A percentile compares a stretch with the other conserved stretches of the same genome.
Conservation (phyloP, 2,797 vertebrate genomes). For the Liasis olivaceus region DNA sequence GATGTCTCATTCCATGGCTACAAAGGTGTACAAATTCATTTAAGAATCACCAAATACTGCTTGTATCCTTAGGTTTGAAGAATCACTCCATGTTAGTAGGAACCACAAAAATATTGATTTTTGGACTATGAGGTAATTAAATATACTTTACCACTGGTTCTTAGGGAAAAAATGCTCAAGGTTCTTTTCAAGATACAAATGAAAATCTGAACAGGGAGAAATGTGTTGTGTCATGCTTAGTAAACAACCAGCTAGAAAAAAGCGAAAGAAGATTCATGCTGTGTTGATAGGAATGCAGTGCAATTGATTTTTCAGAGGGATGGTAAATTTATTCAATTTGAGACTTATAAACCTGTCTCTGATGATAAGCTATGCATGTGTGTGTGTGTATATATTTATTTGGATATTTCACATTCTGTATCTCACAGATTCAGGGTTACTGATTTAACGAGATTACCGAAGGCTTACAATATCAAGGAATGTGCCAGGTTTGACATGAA, state of each 20-base stretch:
- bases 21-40: slow-evolving; percentile 37
- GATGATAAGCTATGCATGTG: slow-evolving; percentile 2
- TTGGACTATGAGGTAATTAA: slow-evolving; percentile 32
- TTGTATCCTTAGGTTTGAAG: slow-evolving; percentile 39
- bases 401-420: slow-evolving; percentile 26
- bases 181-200: not conserved
- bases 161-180: slow-evolving; percentile 11
- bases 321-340: slow-evolving; percentile 29
- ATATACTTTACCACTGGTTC: not conserved
- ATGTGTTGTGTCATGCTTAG: slow-evolving; percentile 24
- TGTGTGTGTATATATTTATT: not conserved
- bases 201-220: slow-evolving; percentile 13
- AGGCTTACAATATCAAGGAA: slow-evolving; percentile 10
- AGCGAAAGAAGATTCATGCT: not conserved
- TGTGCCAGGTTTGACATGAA: not conserved
- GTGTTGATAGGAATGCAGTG: slow-evolving; percentile 28
- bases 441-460: slow-evolving; percentile 24
- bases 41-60: slow-evolving; percentile 22
- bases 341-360: slow-evolving; percentile 26
- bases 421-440: slow-evolving; percentile 35
- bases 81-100: slow-evolving; percentile 30
- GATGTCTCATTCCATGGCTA: slow-evolving; percentile 26
- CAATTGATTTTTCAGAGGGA: slow-evolving; percentile 26
- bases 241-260: slow-evolving; percentile 23
- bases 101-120: slow-evolving; percentile 45